These are phyloP conservation scores for Alosa sapidissima DNA, from an alignment of 2,797 vertebrate genomes.

Conservation along the genomic window DNA sequence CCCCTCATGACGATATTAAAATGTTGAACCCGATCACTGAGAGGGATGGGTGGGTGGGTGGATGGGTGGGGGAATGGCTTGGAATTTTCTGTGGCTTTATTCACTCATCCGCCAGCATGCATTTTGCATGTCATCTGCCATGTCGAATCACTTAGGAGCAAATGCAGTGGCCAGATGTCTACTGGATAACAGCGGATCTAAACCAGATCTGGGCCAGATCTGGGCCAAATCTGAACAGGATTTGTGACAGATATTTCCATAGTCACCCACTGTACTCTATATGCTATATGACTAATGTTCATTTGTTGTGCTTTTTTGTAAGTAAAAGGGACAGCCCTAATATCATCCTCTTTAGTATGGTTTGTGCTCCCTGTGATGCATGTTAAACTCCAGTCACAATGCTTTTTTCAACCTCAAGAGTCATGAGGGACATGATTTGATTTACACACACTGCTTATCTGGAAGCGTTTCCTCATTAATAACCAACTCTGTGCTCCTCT, in stretches of 20 bases:
- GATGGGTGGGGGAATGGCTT: background rate
- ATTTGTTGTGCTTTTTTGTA: background rate
- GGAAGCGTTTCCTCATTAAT: background rate
- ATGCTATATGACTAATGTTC: background rate
- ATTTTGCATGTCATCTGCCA: constrained; percentile 10
- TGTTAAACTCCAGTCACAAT: background rate
- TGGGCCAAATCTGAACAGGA: background rate
- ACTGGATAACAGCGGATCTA: background rate
- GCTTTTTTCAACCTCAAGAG: too few species aligned
- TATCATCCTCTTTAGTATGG: background rate
- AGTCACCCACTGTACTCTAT: background rate
- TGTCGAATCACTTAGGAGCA: background rate
- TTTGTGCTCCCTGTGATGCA: background rate
- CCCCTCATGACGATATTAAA: background rate
- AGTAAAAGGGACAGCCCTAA: background rate
- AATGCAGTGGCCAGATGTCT: constrained; percentile 21
- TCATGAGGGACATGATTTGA: too few species aligned
- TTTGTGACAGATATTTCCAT: background rate
- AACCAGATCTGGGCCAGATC: background rate
- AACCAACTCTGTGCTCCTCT: background rate
- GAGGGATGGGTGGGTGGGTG: background rate
- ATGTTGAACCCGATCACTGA: background rate
- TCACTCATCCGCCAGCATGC: constrained; percentile 10
- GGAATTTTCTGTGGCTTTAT: constrained; percentile 5
- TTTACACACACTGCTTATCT: too few species aligned